These are phyloP conservation scores for Carettochelys insculpta DNA, from an alignment of 2,113 vertebrate species.

Conservation along the genomic window DNA sequence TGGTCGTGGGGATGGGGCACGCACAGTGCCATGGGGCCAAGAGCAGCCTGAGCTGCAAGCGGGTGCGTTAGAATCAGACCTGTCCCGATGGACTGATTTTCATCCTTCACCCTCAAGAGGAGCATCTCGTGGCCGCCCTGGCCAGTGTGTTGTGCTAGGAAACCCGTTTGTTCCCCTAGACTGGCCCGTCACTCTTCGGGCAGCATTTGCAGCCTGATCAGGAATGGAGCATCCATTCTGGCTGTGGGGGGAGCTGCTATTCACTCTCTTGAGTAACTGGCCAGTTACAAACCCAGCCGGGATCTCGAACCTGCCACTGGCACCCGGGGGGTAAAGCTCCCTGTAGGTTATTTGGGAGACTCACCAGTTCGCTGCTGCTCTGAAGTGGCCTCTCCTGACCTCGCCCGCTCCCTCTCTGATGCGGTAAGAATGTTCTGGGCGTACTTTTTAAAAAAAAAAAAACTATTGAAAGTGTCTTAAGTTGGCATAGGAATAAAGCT, in stretches of 20 bases:
- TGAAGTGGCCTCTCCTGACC: not conserved
- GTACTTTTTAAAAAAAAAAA: not conserved
- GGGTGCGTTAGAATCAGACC: not conserved
- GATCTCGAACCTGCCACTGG: not conserved
- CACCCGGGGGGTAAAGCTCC: not conserved
- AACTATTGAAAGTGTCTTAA: not conserved
- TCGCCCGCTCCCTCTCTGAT: not conserved
- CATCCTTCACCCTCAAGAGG: not conserved
- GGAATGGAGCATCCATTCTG: not conserved
- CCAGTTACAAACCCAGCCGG: not conserved
- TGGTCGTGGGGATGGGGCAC: no score
- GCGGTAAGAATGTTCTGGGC: not conserved
- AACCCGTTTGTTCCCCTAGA: not conserved
- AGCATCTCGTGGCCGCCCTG: not conserved
- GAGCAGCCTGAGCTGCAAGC: not conserved
- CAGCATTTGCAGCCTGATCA: not conserved
- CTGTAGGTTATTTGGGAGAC: not conserved
- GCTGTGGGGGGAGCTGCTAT: not conserved
- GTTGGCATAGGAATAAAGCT: not conserved
- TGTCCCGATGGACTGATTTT: not conserved
- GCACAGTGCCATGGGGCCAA: not conserved
- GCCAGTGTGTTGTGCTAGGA: not conserved
- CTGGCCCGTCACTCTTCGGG: not conserved
- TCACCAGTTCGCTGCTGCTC: not conserved
- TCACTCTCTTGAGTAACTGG: not conserved